These are phyloP conservation scores for Chrysopilus asiliformis DNA, from an alignment of 2,888 invertebrate genomes.

Conservation along the genomic window DNA sequence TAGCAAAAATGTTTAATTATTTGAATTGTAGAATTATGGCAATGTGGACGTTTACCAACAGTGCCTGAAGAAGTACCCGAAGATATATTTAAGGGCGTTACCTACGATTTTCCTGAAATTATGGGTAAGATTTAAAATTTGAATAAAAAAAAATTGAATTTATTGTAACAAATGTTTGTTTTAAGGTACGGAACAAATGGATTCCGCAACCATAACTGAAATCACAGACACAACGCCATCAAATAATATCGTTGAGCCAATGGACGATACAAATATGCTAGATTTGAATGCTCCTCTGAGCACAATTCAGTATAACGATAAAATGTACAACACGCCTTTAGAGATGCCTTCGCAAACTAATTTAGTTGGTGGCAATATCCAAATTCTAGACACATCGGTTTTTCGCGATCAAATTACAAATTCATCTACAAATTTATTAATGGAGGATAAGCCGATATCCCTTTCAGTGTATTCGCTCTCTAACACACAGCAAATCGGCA, in stretches of 20 bases:
- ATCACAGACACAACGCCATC: slow-evolving; percentile 18
- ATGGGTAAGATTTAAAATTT: slow-evolving; percentile 19
- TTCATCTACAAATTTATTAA: background rate
- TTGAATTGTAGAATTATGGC: slow-evolving; percentile 25
- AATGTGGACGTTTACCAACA: slow-evolving; percentile 39
- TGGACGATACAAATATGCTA: slow-evolving; percentile 31
- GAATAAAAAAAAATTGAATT: background rate
- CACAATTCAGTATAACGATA: slow-evolving; percentile 23
- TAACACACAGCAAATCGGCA: background rate
- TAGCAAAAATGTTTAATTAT: slow-evolving; percentile 6
- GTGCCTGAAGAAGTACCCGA: slow-evolving; percentile 48
- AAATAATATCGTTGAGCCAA: slow-evolving; percentile 4
- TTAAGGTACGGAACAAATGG: slow-evolving; percentile 24
- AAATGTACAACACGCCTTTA: slow-evolving; percentile 7
- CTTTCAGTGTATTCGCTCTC: too few relatives aligned
- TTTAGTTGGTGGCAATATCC: slow-evolving; percentile 1
- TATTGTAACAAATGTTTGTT: background rate
- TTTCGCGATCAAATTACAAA: too few relatives aligned
- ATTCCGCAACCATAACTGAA: slow-evolving; percentile 28
- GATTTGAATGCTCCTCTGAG: slow-evolving; percentile 27
- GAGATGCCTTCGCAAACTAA: slow-evolving; percentile 6
- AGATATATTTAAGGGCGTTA: slow-evolving; percentile 40
- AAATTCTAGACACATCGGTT: background rate
- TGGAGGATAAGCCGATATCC: too few relatives aligned
- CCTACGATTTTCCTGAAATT: slow-evolving; percentile 24